Percentiles rank a stretch among this genome's conserved stretches.
phyloP scores from a whole-genome alignment of 2,113 vertebrate genomes.

The Leuciscus idus region DNA sequence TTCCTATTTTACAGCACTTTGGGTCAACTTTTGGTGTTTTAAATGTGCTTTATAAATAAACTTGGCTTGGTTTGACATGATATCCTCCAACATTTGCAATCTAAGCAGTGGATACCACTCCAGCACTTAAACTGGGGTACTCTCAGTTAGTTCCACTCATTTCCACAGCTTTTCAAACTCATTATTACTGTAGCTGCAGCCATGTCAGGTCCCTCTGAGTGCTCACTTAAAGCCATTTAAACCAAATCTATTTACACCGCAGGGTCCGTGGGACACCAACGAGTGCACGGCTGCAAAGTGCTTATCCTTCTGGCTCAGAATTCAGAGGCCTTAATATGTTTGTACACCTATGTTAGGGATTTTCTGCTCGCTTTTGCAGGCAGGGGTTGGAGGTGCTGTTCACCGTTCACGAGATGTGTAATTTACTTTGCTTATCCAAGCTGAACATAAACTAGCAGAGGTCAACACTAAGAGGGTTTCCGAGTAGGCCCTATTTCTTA shows the following conservation, averaged over 20 bases:
- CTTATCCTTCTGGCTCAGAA: slow-evolving; percentile 15
- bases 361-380: slow-evolving; percentile 2
- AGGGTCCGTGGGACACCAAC: neutral
- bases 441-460: slow-evolving; percentile 31
- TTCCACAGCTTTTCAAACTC: neutral
- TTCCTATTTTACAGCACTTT: neutral
- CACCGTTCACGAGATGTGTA: neutral
- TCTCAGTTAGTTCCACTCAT: neutral
- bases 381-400: neutral
- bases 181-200: neutral
- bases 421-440: slow-evolving; percentile 30
- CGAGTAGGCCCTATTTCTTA: neutral
- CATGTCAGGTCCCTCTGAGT: slow-evolving; percentile 8
- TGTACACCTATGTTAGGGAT: neutral
- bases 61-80: neutral
- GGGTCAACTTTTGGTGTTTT: neutral
- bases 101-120: neutral
- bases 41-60: neutral
- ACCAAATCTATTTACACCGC: slow-evolving; percentile 19
- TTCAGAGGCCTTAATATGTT: slow-evolving; percentile 20
- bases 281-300: neutral
- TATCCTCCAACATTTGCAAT: neutral
- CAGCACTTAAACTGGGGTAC: neutral
- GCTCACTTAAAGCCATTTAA: slow-evolving; percentile 23
- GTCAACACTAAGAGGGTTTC: neutral